Percentiles rank a stretch among this genome's conserved stretches.
These are phyloP conservation scores for Lucifuga dentata DNA, from an alignment of 2,113 vertebrate species.

Conservation along the genomic window DNA sequence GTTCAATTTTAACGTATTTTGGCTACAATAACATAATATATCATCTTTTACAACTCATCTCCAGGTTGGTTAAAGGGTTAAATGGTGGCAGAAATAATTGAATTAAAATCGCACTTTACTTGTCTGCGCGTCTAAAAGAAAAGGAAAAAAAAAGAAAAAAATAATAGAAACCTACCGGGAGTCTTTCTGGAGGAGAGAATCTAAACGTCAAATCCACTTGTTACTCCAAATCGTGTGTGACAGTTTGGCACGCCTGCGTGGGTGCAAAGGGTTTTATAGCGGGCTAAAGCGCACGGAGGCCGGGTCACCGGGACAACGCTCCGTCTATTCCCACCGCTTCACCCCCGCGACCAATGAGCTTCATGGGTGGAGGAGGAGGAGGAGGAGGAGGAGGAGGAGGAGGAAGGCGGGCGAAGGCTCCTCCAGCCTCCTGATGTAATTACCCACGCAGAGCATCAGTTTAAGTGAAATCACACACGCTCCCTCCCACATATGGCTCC, in stretches of 20 bases:
- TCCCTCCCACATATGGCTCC: conserved; percentile 80
- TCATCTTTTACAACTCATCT: no score
- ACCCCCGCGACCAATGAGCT: conserved; percentile 84
- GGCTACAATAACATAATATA: no score
- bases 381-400: not conserved
- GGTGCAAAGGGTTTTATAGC: conserved; percentile 85
- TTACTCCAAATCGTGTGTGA: conserved; percentile 76
- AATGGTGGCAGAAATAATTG: no score
- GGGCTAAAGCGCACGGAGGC: conserved; percentile 61
- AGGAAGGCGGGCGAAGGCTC: conserved; percentile 44
- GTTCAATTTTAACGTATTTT: no score
- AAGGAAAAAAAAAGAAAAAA: conserved; percentile 10
- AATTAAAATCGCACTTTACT: not conserved
- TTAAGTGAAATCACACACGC: conserved; percentile 84
- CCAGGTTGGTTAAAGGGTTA: no score
- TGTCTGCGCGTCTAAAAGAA: not conserved
- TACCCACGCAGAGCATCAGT: conserved; percentile 81
- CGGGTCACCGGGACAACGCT: conserved; percentile 84
- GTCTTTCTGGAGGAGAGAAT: conserved; percentile 52
- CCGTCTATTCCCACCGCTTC: conserved; percentile 77
- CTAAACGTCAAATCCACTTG: conserved; percentile 70
- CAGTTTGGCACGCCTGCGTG: conserved; percentile 79
- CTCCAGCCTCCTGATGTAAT: conserved; percentile 86
- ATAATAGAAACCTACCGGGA: conserved; percentile 69
- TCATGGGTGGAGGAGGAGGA: conserved; percentile 18